These are phyloP conservation scores for Epinephelus lanceolatus DNA, from an alignment of 2,113 vertebrate species.

Conservation along the genomic window DNA sequence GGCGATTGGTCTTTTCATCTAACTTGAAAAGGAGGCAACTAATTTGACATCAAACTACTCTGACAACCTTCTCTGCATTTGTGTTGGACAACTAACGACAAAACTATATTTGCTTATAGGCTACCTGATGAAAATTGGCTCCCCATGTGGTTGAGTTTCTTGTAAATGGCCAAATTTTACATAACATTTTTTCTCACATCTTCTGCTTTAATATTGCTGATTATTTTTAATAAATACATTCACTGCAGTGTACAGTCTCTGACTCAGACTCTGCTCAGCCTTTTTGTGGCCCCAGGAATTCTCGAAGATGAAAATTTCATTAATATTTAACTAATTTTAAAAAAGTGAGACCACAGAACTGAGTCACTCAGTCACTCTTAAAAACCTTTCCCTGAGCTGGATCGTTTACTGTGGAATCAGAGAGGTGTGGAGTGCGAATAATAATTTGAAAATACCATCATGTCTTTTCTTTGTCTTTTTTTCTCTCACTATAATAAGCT, in stretches of 20 bases:
- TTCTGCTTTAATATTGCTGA: not conserved
- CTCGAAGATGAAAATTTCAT: not conserved
- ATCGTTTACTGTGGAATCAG: constrained; percentile 17
- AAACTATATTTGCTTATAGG: not conserved
- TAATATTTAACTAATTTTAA: not conserved
- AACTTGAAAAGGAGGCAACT: not conserved
- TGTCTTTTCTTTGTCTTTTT: not conserved
- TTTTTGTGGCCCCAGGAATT: constrained; percentile 4
- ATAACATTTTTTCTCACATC: not conserved
- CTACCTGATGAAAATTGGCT: not conserved
- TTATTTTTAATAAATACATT: not conserved
- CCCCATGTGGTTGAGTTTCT: not conserved
- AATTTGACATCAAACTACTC: not conserved
- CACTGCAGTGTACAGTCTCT: not conserved
- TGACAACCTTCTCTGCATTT: not conserved
- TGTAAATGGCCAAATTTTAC: not conserved
- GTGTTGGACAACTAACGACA: not conserved
- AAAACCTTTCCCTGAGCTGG: not conserved
- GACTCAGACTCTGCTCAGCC: not conserved
- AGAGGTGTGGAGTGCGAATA: not conserved
- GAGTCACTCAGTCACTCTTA: not conserved
- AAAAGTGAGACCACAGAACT: not conserved
- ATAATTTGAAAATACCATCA: constrained; percentile 13
- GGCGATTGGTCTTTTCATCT: not conserved
- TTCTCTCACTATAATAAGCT: not conserved